Conservation (phyloP, 2,888 invertebrate genomes). For the Meteorus cinctellus region DNA sequence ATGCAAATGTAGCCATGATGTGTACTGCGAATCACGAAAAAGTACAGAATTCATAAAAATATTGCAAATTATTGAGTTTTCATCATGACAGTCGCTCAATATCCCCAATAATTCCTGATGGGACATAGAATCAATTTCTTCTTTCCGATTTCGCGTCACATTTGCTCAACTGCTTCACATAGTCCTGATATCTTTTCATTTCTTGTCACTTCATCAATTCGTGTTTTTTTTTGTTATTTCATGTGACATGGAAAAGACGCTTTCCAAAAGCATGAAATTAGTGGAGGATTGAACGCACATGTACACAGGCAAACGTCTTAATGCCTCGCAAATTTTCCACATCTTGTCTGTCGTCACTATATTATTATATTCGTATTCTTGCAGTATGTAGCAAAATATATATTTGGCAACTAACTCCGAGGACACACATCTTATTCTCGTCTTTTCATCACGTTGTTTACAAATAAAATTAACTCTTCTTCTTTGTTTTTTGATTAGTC, state of each 20-base stretch:
- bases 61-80: too few species aligned
- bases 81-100: too few species aligned
- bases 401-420: constrained; percentile 10
- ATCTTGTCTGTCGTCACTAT: neutral
- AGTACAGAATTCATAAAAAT: too few species aligned
- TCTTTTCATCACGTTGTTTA: neutral
- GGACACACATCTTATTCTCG: constrained; percentile 22
- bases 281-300: neutral
- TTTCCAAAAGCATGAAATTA: neutral
- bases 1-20: too few species aligned
- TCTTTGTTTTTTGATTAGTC: neutral
- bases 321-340: neutral
- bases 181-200: neutral
- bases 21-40: too few species aligned
- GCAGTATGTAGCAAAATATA: neutral
- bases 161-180: neutral
- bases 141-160: neutral
- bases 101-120: too few species aligned
- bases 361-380: constrained; percentile 15
- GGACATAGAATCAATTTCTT: neutral
- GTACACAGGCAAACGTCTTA: neutral
- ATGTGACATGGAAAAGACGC: neutral
- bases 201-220: neutral
- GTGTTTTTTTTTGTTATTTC: neutral
- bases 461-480: constrained; percentile 15